Conservation (phyloP, 2,113 vertebrate genomes). For the Corythaixoides concolor region DNA sequence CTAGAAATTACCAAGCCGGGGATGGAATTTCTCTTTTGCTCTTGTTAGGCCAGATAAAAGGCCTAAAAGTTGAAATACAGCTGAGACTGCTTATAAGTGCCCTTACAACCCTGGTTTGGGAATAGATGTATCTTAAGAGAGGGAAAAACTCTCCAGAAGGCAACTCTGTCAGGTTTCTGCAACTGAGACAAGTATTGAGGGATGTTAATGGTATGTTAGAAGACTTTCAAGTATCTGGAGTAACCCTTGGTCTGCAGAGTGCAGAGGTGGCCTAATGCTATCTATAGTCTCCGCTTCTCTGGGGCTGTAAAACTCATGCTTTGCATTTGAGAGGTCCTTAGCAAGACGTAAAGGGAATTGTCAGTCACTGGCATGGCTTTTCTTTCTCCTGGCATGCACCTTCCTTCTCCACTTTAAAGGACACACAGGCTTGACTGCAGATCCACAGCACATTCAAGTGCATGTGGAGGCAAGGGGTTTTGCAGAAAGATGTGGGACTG, state of each 20-base stretch:
- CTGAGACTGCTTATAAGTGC: background rate
- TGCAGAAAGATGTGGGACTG: background rate
- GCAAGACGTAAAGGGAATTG: background rate
- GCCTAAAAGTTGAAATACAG: background rate
- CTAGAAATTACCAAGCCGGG: background rate
- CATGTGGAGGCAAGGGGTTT: background rate
- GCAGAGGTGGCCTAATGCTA: background rate
- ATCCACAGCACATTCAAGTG: background rate
- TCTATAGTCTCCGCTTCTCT: background rate
- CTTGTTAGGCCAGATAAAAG: background rate
- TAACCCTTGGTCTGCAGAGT: background rate
- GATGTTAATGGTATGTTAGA: background rate
- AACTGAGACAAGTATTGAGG: background rate
- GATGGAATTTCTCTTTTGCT: background rate
- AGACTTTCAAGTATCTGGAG: background rate
- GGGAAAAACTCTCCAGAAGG: background rate
- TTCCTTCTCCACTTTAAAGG: background rate
- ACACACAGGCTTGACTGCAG: background rate
- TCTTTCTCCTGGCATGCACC: background rate
- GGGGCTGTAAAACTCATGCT: background rate
- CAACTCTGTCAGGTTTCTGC: background rate
- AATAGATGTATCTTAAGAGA: background rate
- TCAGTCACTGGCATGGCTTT: background rate
- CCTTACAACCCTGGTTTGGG: background rate
- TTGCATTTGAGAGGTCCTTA: background rate